Percentiles rank a stretch among this genome's conserved stretches.
These are phyloP conservation scores for Pardosa pseudoannulata DNA, from an alignment of 2,888 invertebrate genomes.

Conservation along the genomic window DNA sequence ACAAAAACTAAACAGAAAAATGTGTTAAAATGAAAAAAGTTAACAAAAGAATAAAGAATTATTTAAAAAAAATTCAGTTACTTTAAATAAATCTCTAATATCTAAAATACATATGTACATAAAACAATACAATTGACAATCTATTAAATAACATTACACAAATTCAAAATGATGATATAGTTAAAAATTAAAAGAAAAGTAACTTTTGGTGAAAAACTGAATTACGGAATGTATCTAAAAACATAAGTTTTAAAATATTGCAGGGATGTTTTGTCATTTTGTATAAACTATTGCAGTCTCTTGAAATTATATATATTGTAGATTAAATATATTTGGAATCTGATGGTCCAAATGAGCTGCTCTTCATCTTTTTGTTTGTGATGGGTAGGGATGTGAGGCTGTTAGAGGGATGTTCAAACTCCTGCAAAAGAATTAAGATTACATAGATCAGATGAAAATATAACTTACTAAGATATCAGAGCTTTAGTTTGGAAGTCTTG, in stretches of 20 bases:
- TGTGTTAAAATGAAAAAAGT: no score
- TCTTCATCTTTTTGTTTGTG: constrained; percentile 72
- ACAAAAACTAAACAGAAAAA: no score
- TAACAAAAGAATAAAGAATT: no score
- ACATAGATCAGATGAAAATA: no score
- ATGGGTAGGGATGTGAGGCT: constrained; percentile 54
- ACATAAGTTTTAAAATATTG: background rate
- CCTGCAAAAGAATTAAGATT: no score
- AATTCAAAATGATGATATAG: background rate
- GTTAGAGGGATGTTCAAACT: constrained; percentile 56
- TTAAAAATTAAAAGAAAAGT: background rate
- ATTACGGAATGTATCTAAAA: background rate
- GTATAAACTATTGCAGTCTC: background rate
- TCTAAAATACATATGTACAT: background rate
- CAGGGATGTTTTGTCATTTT: background rate
- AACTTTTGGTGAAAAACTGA: background rate
- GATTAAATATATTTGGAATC: constrained; percentile 40
- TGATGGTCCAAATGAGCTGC: constrained; percentile 71
- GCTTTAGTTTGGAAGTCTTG: no score
- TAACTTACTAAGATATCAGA: no score
- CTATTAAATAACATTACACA: background rate
- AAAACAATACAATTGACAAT: background rate
- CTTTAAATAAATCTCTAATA: no score
- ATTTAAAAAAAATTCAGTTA: no score
- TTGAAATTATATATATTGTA: background rate